Evolutionary conservation across 2,797 vertebrate species (phyloP), one percentile per base, ranked within the genome.

Genomic region (Cetoscarus ocellatus): DNA sequence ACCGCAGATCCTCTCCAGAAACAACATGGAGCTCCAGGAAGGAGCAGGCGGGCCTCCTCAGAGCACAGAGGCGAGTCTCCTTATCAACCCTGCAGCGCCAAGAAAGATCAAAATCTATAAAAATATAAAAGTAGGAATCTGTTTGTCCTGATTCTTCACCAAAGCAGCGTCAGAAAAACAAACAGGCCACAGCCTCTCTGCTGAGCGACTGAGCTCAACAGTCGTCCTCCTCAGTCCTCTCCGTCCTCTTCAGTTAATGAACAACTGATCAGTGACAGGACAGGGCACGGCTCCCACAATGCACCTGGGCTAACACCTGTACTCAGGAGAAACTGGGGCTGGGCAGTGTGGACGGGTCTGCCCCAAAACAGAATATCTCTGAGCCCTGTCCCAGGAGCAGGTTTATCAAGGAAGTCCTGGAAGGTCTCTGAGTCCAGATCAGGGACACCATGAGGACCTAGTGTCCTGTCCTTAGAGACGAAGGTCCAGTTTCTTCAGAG

Each of bases 221-320:
- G 73, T 75, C 67, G 3, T 79, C 61, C 69, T 35, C 66, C 66
- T 82, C 61, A 78, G 51, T 72, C 73, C 77, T 83, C 77, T 75
- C 80, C 70, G n/a, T 66, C 47, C 15, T 43, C 43, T 44, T 12
- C 36, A 27, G 94, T 94, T 94, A 94, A 94, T 95, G 91, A 95
- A 94, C 91, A 94, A 94, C 93, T 70, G 42, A 43, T 3, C 8
- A 38, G 63, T 77, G 80, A 79, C 72, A 66, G 64, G 67, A 76
- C n/a, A n/a, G 74, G 77, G 73, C 27, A 38, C 71, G 45, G 27
- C 50, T 86, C 80, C 57, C 85, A 84, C 78, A 75, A 57, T 78
- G 67, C 66, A 63, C 57, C 64, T 63, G 51, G 17, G 80, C 47
- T 47, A 19, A 84, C 15, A 34, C 17, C 17, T 74, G 18, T n/a